Evolutionary conservation across 2,888 invertebrate genomes (phyloP).

Genomic region (Cosmia trapezina): DNA sequence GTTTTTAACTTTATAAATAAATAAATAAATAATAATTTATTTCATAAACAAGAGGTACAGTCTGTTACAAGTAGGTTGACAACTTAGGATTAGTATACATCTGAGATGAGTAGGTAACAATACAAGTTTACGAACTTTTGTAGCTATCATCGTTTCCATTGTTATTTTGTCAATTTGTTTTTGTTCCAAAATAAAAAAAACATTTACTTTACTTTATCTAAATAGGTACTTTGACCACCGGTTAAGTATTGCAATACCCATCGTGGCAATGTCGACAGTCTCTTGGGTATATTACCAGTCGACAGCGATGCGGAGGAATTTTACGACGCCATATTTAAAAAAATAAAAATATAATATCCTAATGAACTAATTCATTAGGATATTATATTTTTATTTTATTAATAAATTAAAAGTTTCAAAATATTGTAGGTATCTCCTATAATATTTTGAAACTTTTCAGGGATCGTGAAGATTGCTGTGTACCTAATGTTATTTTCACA

Average conservation of each 20-base stretch:
- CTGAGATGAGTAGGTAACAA: too few relatives aligned
- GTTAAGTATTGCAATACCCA: neutral
- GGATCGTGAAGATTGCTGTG: neutral
- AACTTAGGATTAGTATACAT: too few relatives aligned
- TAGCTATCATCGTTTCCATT: too few relatives aligned
- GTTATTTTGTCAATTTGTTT: too few relatives aligned
- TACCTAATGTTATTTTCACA: neutral
- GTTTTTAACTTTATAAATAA: too few relatives aligned
- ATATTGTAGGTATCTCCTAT: neutral
- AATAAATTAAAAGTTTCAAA: neutral
- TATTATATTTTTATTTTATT: neutral
- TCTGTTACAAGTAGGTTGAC: too few relatives aligned
- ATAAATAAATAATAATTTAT: too few relatives aligned
- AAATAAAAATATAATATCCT: neutral
- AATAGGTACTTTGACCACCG: neutral
- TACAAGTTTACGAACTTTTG: too few relatives aligned
- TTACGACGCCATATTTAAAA: neutral
- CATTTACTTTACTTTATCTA: too few relatives aligned
- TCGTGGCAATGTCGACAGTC: neutral
- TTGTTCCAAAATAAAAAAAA: too few relatives aligned
- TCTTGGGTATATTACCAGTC: neutral
- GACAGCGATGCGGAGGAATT: neutral
- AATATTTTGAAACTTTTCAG: neutral
- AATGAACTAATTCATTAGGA: neutral
- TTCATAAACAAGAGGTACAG: too few relatives aligned